These are phyloP conservation scores for Gallinago solitaria DNA, from an alignment of 2,797 vertebrate genomes.

Conservation along the genomic window DNA sequence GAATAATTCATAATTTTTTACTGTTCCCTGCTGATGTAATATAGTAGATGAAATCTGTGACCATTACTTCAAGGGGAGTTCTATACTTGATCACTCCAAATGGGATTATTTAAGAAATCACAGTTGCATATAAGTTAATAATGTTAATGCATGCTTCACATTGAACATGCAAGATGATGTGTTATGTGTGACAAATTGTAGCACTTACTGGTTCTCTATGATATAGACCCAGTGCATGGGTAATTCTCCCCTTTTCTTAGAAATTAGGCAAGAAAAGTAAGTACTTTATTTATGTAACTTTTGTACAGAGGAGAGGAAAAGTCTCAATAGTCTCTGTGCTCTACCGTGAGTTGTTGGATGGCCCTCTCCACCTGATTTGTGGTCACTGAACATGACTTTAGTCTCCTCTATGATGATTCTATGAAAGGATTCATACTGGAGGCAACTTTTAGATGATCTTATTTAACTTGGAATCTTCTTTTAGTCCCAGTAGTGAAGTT, in stretches of 20 bases:
- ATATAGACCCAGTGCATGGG: neutral
- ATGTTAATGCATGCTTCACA: neutral
- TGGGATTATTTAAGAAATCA: neutral
- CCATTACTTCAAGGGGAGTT: neutral
- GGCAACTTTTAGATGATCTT: neutral
- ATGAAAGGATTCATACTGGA: neutral
- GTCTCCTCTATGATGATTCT: neutral
- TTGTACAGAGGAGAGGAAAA: neutral
- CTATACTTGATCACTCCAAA: neutral
- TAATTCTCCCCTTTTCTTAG: neutral
- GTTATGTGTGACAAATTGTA: neutral
- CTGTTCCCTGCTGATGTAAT: neutral
- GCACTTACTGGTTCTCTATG: neutral
- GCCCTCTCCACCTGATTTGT: neutral
- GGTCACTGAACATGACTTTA: neutral
- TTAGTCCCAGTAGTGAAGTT: neutral
- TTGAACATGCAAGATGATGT: neutral
- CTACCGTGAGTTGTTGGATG: neutral
- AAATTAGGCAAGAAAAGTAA: neutral
- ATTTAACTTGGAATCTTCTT: neutral
- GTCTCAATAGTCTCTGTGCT: neutral
- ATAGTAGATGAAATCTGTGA: neutral
- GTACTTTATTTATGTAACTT: neutral
- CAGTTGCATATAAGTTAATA: neutral
- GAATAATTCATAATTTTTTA: neutral